Conservation (phyloP, 64 coral and sea anemone genomes). For the Platygyra sinensis region DNA sequence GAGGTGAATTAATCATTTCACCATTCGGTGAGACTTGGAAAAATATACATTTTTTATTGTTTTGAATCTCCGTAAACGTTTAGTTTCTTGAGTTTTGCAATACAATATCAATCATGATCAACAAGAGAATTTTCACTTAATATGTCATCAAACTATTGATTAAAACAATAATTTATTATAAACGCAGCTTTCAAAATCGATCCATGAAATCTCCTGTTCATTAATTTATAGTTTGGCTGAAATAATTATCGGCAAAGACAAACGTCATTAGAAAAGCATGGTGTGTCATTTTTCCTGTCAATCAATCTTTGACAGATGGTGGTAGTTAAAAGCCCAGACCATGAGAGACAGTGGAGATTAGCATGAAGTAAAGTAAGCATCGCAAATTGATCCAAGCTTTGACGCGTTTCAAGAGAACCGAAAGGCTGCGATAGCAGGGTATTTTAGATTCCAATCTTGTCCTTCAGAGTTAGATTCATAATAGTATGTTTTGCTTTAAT, state of each 20-base stretch:
- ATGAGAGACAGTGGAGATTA: background rate
- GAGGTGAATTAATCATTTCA: too few relatives aligned
- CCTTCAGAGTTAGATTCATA: too few relatives aligned
- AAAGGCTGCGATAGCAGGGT: too few relatives aligned
- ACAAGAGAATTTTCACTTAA: too few relatives aligned
- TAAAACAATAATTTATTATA: background rate
- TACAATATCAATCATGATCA: too few relatives aligned
- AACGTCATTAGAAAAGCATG: background rate
- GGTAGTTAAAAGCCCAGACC: background rate
- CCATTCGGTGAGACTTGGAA: too few relatives aligned
- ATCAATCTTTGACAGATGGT: conserved; percentile 1
- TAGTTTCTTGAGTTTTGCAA: too few relatives aligned
- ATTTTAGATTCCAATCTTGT: too few relatives aligned
- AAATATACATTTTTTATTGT: too few relatives aligned
- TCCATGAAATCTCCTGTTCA: background rate
- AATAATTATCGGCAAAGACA: background rate
- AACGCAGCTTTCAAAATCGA: background rate
- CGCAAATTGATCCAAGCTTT: background rate
- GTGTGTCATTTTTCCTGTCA: background rate
- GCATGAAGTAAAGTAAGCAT: background rate
- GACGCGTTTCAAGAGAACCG: too few relatives aligned
- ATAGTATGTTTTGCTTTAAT: too few relatives aligned
- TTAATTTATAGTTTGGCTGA: background rate
- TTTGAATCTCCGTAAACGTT: too few relatives aligned
- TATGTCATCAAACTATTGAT: background rate